Base-by-base conservation (phyloP, 37 sponge, comb jelly and placozoan genomes). In the Ephydatia muelleri region DNA sequence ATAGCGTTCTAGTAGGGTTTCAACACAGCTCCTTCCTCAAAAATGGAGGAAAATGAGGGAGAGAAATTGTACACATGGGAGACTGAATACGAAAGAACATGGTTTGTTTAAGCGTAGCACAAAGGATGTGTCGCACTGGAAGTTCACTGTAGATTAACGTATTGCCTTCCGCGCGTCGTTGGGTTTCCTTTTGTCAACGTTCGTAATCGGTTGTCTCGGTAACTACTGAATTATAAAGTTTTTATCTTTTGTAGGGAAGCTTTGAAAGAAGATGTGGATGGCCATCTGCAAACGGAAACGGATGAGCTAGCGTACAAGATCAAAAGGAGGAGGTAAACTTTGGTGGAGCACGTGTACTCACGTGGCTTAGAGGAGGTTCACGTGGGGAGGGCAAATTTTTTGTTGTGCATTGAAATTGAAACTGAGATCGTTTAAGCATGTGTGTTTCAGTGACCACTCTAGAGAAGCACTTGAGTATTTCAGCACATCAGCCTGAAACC, bases 41-140 rank as follows among this genome's bases (percentile, higher is more conserved):
- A 43, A 2, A 85, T 84, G 81, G 92, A 94, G 28, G 93, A 89
- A 49, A 85, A 86, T 13, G 77, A 80, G 38, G 88, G 67, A 30
- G 88, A 69, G 14, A 75, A 79, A 19, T 26, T 37, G 70, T 90
- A 86, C 83, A 84, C 86, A 0, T 96, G 96, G 96, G 96, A 96
- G 64, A 80, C 83, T 6, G 91, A 90, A 19, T 96, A 91, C 64
- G 96, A 96, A 47, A 87, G 86, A 38, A 84, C 89, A 27, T 96
- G 96, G 96, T 95, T 71, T 38, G 86, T 33, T 37, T 12, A 43
- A 27, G 3, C n/a, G 38, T 35, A n/a, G n/a, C n/a, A 43, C 43
- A 81, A 6, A 6, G 43, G 3, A 6, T 43, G 3, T 43, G 6
- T 43, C 43, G 43, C 43, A 43, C 43, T 9, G 43, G 43, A 6